Base-by-base conservation (phyloP, 2,797 vertebrate genomes). In the Ctenochaetus hawaiiensis region DNA sequence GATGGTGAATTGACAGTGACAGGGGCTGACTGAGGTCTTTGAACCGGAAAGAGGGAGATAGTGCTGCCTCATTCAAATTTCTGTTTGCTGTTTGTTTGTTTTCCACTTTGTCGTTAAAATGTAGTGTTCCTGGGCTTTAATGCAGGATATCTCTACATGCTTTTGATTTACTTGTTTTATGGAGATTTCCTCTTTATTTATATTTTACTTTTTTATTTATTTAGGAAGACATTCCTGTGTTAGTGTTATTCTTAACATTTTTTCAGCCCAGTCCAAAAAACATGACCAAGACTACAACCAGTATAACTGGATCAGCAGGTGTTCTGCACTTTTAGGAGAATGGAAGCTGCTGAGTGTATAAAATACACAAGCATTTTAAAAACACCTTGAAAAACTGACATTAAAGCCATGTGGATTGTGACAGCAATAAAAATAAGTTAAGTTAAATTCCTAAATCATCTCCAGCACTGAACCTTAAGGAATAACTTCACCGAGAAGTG, bases 301-400 rank as follows among this genome's bases (percentile, higher is more conserved):
- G 30, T 82, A 75, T 71, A 77, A 86, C 56, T 84, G 61, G 54
- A 83, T 74, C 67, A 79, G 71, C 60, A 70, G 52, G 58, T 67
- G 53, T 67, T 68, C 11, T 58, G 20, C 37, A 43, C 44, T 62
- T 51, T 69, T 48, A 82, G 48, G 22, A n/a, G 8, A 74, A 61
- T 20, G 54, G 72, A 78, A 80, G 54, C 78, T 80, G 34, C 66
- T 81, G 64, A 65, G 68, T 58, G 66, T 57, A 78, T 48, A 80
- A 37, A 47, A 72, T 30, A 59, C 66, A 56, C 53, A 68, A 37
- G 51, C 56, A 65, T 30, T 30, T 62, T 23, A 58, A 62, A 71
- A 67, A 70, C 48, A 70, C 26, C 54, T 57, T 1, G 41, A 61
- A 64, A 86, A 73, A 34, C 2, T 44, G 8, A 79, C 78, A 82